Evolutionary conservation across 2,797 vertebrate genomes (phyloP).

Genomic region (Eulemur coronatus): DNA sequence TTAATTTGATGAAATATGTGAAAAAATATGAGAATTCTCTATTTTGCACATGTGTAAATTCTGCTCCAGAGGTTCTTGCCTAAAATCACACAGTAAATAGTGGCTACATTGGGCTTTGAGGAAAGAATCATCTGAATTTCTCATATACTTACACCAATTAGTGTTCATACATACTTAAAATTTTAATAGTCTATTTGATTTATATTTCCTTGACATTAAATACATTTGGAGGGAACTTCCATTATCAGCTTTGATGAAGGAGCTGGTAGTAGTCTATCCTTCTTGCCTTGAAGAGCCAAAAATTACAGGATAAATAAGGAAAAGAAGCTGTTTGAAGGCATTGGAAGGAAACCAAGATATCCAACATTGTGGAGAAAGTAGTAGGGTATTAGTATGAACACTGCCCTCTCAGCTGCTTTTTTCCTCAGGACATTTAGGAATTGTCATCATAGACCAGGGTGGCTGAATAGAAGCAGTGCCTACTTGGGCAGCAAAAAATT

Average conservation of each 20-base stretch:
- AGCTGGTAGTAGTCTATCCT: not conserved
- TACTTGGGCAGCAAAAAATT: not conserved
- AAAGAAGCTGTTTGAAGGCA: not conserved
- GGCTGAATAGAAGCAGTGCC: not conserved
- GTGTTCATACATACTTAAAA: not conserved
- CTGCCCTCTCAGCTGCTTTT: not conserved
- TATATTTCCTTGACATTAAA: not conserved
- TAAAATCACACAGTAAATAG: not conserved
- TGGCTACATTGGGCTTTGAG: not conserved
- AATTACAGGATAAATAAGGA: not conserved
- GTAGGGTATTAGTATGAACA: not conserved
- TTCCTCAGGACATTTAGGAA: not conserved
- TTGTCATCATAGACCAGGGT: not conserved
- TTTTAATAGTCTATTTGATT: not conserved
- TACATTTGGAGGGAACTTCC: not conserved
- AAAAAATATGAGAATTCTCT: not conserved
- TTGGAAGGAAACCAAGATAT: not conserved
- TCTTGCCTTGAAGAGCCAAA: not conserved
- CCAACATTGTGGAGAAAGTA: too few species aligned
- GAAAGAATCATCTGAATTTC: not conserved
- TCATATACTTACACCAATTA: not conserved
- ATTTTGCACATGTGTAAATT: not conserved
- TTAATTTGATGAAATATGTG: not conserved
- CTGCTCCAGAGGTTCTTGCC: not conserved
- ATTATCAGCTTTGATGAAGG: not conserved